A percentile compares a stretch with the other conserved stretches of the same genome.
These are phyloP conservation scores for Lasioglossum lativentre DNA, from an alignment of 2,888 invertebrate genomes.

Conservation along the genomic window DNA sequence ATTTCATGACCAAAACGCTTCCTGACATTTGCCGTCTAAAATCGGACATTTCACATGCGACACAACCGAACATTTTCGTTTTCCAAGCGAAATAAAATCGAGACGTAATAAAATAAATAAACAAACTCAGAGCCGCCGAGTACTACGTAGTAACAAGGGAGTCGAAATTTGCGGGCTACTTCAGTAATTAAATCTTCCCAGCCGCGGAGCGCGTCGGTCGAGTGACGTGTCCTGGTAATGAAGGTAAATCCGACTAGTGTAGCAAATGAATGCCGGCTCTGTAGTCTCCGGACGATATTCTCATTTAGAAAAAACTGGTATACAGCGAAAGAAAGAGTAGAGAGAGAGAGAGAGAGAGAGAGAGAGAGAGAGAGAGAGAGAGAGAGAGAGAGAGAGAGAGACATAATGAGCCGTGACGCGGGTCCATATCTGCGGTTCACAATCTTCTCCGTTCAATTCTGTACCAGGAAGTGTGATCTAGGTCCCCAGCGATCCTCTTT, in stretches of 20 bases:
- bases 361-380: neutral
- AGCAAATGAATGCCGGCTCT: constrained; percentile 66
- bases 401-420: constrained; percentile 4
- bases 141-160: neutral
- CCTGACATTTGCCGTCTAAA: no score
- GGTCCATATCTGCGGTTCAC: neutral
- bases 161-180: constrained; percentile 3
- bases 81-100: neutral
- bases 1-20: no score
- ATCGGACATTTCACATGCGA: neutral
- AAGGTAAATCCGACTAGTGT: constrained; percentile 36
- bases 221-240: constrained; percentile 40
- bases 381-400: neutral
- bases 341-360: neutral
- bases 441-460: constrained; percentile 14
- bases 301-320: constrained; percentile 38
- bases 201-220: neutral
- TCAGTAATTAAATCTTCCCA: constrained; percentile 29
- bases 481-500: constrained; percentile 2
- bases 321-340: neutral
- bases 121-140: neutral
- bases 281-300: constrained; percentile 57
- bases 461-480: constrained; percentile 16
- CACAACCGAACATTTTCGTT: neutral
- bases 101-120: neutral